A percentile compares a stretch with the other conserved stretches of the same genome.
These are phyloP conservation scores for Netelia fuscicornis DNA, from an alignment of 2,888 invertebrate species.

Conservation along the genomic window DNA sequence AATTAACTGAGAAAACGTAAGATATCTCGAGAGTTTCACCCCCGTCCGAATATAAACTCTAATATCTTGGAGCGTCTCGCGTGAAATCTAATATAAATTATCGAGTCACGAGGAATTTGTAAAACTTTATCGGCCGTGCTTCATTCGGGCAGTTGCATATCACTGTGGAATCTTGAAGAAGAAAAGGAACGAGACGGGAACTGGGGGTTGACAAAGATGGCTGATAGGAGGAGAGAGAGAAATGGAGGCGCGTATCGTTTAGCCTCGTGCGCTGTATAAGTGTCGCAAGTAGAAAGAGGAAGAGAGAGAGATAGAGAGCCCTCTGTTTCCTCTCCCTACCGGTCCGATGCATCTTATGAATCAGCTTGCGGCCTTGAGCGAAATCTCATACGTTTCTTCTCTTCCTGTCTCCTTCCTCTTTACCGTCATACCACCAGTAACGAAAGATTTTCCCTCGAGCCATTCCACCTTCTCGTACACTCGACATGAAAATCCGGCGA, in stretches of 20 bases:
- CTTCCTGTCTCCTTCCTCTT: constrained; percentile 14
- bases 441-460: constrained; percentile 49
- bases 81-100: constrained; percentile 65
- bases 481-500: constrained; percentile 62
- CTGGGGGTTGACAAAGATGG: neutral
- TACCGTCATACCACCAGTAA: constrained; percentile 23
- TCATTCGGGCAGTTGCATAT: constrained; percentile 40
- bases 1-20: constrained; percentile 25
- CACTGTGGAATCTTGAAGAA: constrained; percentile 46
- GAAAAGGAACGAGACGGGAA: constrained; percentile 5
- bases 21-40: neutral
- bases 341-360: constrained; percentile 59
- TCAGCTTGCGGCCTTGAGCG: constrained; percentile 61
- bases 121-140: constrained; percentile 67
- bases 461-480: constrained; percentile 41
- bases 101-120: constrained; percentile 64
- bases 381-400: constrained; percentile 56
- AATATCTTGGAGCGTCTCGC: constrained; percentile 49
- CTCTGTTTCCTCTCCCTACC: neutral
- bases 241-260: constrained; percentile 1
- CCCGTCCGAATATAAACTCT: constrained; percentile 41
- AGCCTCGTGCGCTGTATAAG: neutral
- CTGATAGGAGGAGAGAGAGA: constrained; percentile 15
- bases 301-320: neutral
- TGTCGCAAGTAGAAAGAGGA: neutral